These are phyloP conservation scores for Pollenia labialis DNA, from an alignment of 2,888 invertebrate species.

Conservation along the genomic window DNA sequence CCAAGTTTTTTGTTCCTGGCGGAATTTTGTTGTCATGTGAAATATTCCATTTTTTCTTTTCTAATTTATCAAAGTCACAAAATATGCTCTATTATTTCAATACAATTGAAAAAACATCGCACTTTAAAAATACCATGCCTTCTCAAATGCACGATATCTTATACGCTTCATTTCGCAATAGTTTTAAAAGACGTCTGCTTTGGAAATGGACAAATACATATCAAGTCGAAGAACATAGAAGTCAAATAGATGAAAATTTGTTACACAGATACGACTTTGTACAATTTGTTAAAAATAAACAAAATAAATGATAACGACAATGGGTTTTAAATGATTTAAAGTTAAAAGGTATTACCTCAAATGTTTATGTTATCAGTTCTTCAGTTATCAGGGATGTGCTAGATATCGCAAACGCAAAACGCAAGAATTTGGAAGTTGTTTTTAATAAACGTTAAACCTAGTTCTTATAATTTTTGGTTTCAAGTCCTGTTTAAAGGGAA, in stretches of 20 bases:
- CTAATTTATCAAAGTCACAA: slow-evolving; percentile 78
- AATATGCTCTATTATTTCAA: slow-evolving; percentile 81
- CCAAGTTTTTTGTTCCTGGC: slow-evolving; percentile 83
- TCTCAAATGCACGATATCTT: slow-evolving; percentile 74
- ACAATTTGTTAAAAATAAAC: slow-evolving; percentile 76
- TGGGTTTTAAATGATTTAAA: neutral
- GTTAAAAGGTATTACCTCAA: too few relatives aligned
- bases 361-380: too few relatives aligned
- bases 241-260: slow-evolving; percentile 76
- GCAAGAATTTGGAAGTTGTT: too few relatives aligned
- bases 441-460: too few relatives aligned
- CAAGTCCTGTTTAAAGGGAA: too few relatives aligned
- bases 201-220: slow-evolving; percentile 83
- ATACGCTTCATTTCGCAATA: slow-evolving; percentile 81
- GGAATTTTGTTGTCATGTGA: slow-evolving; percentile 83
- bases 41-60: slow-evolving; percentile 77
- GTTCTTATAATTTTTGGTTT: too few relatives aligned
- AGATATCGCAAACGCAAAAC: too few relatives aligned
- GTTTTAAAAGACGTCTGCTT: slow-evolving; percentile 78
- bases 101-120: slow-evolving; percentile 74
- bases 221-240: slow-evolving; percentile 81
- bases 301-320: slow-evolving; percentile 49
- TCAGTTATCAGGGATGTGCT: too few relatives aligned
- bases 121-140: slow-evolving; percentile 76
- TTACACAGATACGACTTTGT: slow-evolving; percentile 79